A percentile compares a stretch with the other conserved stretches of the same genome.
phyloP scores from a whole-genome alignment of 2,888 invertebrate genomes.

The Lacanobia oleracea region DNA sequence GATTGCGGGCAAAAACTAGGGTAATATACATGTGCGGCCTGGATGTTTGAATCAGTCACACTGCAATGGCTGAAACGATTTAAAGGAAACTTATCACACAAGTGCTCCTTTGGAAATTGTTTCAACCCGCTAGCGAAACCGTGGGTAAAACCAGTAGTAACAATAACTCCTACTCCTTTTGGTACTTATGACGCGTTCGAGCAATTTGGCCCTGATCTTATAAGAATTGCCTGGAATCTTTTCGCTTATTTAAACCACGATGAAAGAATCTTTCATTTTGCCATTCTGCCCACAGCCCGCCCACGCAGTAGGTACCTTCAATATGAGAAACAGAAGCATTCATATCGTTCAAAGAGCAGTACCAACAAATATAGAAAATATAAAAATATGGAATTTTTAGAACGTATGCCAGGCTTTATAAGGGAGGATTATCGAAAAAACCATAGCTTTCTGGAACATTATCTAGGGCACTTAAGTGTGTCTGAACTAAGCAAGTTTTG shows the following conservation, averaged over 20 bases:
- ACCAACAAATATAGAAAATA: slow-evolving; percentile 24
- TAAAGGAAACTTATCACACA: neutral
- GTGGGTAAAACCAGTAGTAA: neutral
- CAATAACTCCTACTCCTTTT: neutral
- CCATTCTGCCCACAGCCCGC: slow-evolving; percentile 29
- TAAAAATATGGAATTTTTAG: neutral
- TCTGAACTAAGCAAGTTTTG: slow-evolving; percentile 45
- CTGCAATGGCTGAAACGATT: neutral
- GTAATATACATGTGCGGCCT: no score
- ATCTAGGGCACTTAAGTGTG: slow-evolving; percentile 32
- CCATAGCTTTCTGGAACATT: slow-evolving; percentile 30
- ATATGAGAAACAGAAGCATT: slow-evolving; percentile 37
- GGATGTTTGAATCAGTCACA: no score
- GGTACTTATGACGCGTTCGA: neutral
- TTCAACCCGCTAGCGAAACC: neutral
- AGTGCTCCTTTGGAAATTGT: neutral
- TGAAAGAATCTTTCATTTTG: slow-evolving; percentile 38
- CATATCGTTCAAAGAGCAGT: slow-evolving; percentile 24
- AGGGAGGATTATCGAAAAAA: slow-evolving; percentile 22
- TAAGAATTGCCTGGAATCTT: slow-evolving; percentile 33
- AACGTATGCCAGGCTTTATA: slow-evolving; percentile 5
- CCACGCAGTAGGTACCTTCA: slow-evolving; percentile 31
- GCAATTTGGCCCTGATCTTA: neutral
- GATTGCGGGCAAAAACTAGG: no score
- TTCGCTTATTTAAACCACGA: slow-evolving; percentile 33